These are phyloP conservation scores for Eretmocerus hayati DNA, from an alignment of 2,888 invertebrate species.

Conservation along the genomic window DNA sequence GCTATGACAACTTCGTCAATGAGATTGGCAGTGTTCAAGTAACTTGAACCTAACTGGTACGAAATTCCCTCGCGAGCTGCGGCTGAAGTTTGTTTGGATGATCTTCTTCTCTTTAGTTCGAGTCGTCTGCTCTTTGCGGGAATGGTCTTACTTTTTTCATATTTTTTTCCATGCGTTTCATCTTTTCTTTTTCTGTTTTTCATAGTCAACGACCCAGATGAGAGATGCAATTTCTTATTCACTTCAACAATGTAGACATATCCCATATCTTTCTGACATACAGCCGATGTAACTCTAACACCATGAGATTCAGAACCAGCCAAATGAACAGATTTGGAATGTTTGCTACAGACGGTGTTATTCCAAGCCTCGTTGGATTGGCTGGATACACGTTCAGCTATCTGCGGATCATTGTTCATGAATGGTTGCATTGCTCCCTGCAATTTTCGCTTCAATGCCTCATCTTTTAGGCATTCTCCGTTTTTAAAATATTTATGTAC, in stretches of 20 bases:
- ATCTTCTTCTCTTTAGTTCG: slow-evolving; percentile 2
- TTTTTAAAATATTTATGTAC: background rate
- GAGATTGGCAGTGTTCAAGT: slow-evolving; percentile 7
- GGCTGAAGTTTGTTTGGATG: background rate
- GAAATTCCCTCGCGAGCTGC: slow-evolving; percentile 4
- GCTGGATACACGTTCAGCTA: background rate
- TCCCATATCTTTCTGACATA: slow-evolving; percentile 10
- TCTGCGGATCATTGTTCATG: background rate
- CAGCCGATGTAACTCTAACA: slow-evolving; percentile 2
- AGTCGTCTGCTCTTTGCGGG: slow-evolving; percentile 1
- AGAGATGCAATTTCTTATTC: slow-evolving; percentile 1
- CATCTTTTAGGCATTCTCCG: background rate
- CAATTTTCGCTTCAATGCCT: background rate
- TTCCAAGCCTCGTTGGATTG: background rate
- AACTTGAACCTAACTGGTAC: slow-evolving; percentile 6
- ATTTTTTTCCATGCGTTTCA: background rate
- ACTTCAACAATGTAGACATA: background rate
- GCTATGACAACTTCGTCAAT: slow-evolving; percentile 2
- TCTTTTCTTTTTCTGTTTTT: slow-evolving; percentile 3
- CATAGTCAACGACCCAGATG: slow-evolving; percentile 1
- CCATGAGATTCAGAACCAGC: slow-evolving; percentile 5
- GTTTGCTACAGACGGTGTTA: slow-evolving; percentile 3
- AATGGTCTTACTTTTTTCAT: slow-evolving; percentile 3
- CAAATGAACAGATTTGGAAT: slow-evolving; percentile 7
- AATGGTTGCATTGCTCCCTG: background rate